These are phyloP conservation scores for Hypena proboscidalis DNA, from an alignment of 2,888 invertebrate species.

Conservation along the genomic window DNA sequence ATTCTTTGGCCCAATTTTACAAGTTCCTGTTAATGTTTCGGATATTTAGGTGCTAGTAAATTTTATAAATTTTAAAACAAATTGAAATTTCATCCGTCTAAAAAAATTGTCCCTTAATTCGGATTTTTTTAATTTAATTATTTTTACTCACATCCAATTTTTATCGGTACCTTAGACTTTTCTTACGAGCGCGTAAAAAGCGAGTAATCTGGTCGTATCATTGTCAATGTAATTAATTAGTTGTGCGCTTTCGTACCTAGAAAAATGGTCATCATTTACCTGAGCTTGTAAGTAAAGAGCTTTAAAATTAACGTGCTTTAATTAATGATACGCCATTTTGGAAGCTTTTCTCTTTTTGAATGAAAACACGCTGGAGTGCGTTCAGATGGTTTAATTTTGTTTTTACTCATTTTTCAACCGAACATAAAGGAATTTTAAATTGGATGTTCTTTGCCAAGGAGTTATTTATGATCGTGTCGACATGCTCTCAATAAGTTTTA, in stretches of 20 bases:
- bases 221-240: slow-evolving; percentile 26
- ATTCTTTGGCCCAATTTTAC: too few relatives aligned
- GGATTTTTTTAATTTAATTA: too few relatives aligned
- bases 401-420: not conserved
- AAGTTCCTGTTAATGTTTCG: too few relatives aligned
- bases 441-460: not conserved
- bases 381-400: not conserved
- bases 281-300: slow-evolving; percentile 32
- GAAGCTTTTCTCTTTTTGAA: slow-evolving; percentile 2
- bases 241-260: slow-evolving; percentile 30
- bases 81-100: too few relatives aligned
- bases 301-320: slow-evolving; percentile 36
- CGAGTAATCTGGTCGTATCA: slow-evolving; percentile 1
- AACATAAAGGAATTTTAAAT: not conserved
- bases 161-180: too few relatives aligned
- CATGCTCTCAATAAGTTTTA: too few relatives aligned
- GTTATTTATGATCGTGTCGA: too few relatives aligned
- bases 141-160: too few relatives aligned
- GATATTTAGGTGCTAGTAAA: too few relatives aligned
- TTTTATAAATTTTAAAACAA: too few relatives aligned
- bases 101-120: too few relatives aligned
- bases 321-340: slow-evolving; percentile 23
- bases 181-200: too few relatives aligned
- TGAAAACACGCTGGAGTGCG: not conserved
- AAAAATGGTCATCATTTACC: slow-evolving; percentile 30